phyloP scores from a whole-genome alignment of 2,797 vertebrate genomes.

The Apogon talboti region DNA sequence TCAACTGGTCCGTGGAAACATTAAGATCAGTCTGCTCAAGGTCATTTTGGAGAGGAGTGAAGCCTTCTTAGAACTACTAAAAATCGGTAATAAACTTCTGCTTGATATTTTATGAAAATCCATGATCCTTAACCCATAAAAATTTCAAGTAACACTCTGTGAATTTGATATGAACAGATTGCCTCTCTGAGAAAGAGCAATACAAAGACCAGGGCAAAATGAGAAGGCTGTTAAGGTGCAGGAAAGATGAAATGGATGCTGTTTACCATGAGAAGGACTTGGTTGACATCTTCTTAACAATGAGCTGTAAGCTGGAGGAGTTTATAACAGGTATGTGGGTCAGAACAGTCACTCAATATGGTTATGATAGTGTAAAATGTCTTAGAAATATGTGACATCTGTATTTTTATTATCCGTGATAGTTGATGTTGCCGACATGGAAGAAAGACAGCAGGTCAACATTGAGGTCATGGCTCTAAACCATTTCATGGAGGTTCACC shows the following conservation, averaged over 20 bases:
- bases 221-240: conserved; percentile 72
- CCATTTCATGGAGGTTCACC: conserved; percentile 75
- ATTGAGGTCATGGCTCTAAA: conserved; percentile 72
- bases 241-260: conserved; percentile 73
- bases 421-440: conserved; percentile 79
- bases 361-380: background rate
- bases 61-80: conserved; percentile 82
- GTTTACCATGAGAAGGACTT: conserved; percentile 79
- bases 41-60: conserved; percentile 67
- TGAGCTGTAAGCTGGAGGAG: conserved; percentile 83
- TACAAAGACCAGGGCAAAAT: conserved; percentile 73
- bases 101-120: background rate
- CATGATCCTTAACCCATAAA: background rate
- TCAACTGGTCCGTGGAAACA: conserved; percentile 70
- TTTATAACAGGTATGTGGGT: conserved; percentile 82
- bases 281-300: conserved; percentile 84
- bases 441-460: conserved; percentile 63
- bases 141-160: background rate
- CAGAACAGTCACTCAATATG: background rate
- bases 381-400: conserved; percentile 8
- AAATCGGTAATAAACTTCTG: conserved; percentile 79
- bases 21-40: conserved; percentile 82
- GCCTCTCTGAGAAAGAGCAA: conserved; percentile 68
- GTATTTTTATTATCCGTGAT: background rate
- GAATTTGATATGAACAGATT: conserved; percentile 68